phyloP scores from a whole-genome alignment of 2,113 vertebrate genomes.

The Caretta caretta region DNA sequence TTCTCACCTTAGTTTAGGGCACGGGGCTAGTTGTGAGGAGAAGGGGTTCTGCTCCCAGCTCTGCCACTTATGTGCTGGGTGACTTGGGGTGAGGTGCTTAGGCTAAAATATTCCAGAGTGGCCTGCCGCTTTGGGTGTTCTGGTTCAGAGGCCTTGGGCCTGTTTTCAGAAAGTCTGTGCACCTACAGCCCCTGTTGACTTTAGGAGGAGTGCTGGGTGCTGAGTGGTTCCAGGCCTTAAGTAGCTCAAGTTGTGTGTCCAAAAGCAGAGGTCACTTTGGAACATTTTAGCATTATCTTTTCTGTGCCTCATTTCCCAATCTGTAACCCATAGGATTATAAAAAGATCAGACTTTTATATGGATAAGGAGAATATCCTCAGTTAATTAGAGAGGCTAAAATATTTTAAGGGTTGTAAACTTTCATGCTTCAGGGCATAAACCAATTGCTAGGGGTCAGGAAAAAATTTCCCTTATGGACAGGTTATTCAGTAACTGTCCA shows the following conservation, averaged over 20 bases:
- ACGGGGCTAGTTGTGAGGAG: fast-evolving
- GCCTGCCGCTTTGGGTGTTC: neutral
- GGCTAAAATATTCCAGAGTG: neutral
- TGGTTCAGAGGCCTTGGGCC: neutral
- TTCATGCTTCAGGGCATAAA: no score
- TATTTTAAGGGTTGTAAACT: no score
- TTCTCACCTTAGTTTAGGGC: neutral
- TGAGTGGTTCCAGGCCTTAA: neutral
- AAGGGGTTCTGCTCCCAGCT: fast-evolving
- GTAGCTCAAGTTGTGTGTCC: neutral
- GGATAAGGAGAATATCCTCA: no score
- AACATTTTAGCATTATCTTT: neutral
- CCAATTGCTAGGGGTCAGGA: no score
- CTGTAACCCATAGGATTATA: neutral
- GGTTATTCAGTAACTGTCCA: no score
- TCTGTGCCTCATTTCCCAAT: neutral
- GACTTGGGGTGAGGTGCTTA: neutral
- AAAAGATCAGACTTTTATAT: no score
- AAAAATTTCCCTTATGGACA: no score
- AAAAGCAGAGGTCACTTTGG: neutral
- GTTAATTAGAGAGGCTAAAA: no score
- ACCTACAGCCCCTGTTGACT: no score
- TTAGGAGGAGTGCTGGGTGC: neutral
- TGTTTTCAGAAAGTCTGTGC: neutral
- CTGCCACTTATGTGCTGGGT: neutral